Percentiles rank a stretch among this genome's conserved stretches.
Conservation (phyloP, 2,888 invertebrate genomes). For the Pammene fasciana region DNA sequence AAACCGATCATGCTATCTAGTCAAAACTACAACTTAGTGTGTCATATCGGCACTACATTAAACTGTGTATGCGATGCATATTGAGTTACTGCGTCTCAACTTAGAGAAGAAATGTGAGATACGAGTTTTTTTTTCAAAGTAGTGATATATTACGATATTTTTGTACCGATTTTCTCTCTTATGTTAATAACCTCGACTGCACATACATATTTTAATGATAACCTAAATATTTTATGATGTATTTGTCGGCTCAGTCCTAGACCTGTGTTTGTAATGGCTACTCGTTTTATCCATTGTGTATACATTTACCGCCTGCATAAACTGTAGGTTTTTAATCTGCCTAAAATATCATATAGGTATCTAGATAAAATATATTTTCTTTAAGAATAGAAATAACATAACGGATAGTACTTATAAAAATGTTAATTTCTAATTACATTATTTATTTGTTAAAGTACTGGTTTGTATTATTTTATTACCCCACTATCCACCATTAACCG, state of each 20-base stretch:
- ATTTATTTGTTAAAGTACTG: constrained; percentile 77
- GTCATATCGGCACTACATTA: no score
- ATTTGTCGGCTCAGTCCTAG: constrained; percentile 54
- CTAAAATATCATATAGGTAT: constrained; percentile 63
- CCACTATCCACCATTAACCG: neutral
- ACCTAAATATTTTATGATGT: constrained; percentile 61
- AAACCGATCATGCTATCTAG: no score
- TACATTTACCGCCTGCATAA: constrained; percentile 72
- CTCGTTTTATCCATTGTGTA: constrained; percentile 62
- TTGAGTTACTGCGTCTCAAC: no score
- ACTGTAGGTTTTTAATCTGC: constrained; percentile 68
- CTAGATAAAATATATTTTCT: constrained; percentile 72
- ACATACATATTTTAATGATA: constrained; percentile 58
- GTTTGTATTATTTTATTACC: constrained; percentile 57
- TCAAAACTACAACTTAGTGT: no score
- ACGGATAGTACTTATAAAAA: constrained; percentile 67
- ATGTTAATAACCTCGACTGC: constrained; percentile 41
- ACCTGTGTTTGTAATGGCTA: constrained; percentile 64
- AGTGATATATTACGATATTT: constrained; percentile 7
- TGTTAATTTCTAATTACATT: constrained; percentile 80
- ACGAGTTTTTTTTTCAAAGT: no score
- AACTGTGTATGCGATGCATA: no score
- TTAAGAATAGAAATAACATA: constrained; percentile 66
- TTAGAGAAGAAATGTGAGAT: no score
- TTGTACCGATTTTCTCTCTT: constrained; percentile 4